These are phyloP conservation scores for Philereme transversata DNA, from an alignment of 2,888 invertebrate species.

Conservation along the genomic window DNA sequence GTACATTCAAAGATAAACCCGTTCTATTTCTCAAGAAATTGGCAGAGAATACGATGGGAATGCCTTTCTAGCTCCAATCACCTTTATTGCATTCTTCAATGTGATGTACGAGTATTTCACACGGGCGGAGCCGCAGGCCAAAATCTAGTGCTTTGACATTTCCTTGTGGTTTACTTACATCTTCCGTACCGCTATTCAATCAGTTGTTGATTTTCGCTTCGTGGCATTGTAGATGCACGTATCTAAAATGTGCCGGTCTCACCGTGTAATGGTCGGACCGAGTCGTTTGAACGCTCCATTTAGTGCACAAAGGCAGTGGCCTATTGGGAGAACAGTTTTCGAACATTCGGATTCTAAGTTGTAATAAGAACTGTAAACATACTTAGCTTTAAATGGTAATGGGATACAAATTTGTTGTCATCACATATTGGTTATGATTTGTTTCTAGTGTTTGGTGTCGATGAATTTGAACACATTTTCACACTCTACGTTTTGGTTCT, in stretches of 20 bases:
- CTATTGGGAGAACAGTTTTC: background rate
- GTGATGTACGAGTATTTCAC: background rate
- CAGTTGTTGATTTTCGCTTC: slow-evolving; percentile 56
- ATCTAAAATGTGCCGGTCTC: slow-evolving; percentile 34
- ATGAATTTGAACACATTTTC: too few relatives aligned
- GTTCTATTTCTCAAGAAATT: too few relatives aligned
- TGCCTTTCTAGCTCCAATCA: too few relatives aligned
- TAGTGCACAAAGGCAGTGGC: slow-evolving; percentile 34
- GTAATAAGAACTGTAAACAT: background rate
- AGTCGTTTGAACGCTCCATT: slow-evolving; percentile 66
- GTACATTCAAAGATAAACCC: too few relatives aligned
- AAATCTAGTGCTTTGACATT: slow-evolving; percentile 31
- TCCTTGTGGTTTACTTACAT: slow-evolving; percentile 53
- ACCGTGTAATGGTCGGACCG: slow-evolving; percentile 55
- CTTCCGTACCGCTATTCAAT: slow-evolving; percentile 68
- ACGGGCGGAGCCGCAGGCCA: background rate
- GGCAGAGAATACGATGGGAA: too few relatives aligned
- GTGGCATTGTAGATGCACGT: slow-evolving; percentile 64
- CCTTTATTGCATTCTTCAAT: too few relatives aligned
- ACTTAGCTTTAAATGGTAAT: too few relatives aligned
- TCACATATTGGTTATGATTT: too few relatives aligned
- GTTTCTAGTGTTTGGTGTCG: too few relatives aligned
- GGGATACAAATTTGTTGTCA: too few relatives aligned
- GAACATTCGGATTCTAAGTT: background rate
- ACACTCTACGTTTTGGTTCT: too few relatives aligned